Evolutionary conservation across 2,888 invertebrate species (phyloP).

Genomic region (Seira sanloemensis): DNA sequence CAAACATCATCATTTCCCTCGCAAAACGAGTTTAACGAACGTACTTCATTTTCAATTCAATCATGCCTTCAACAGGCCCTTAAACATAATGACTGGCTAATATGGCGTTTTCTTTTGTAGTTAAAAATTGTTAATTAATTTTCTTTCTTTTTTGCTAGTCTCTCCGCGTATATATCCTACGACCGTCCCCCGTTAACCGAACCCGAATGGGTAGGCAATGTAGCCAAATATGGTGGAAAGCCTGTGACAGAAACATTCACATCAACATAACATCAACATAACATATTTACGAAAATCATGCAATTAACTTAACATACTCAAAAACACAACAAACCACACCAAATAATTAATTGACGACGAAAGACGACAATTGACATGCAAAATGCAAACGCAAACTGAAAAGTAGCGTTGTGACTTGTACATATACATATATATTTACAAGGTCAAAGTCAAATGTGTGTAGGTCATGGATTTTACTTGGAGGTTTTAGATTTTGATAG

Average conservation of each 20-base stretch:
- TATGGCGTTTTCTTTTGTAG: slow-evolving; percentile 4
- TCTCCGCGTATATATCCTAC: not conserved
- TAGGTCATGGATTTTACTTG: too few relatives aligned
- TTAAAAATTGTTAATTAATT: too few relatives aligned
- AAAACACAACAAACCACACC: not conserved
- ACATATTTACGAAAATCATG: slow-evolving; percentile 22
- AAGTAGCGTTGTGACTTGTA: not conserved
- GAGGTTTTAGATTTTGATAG: too few relatives aligned
- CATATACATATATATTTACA: not conserved
- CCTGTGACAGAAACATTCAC: slow-evolving; percentile 58
- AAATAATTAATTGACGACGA: too few relatives aligned
- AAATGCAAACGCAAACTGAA: not conserved
- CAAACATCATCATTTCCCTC: too few relatives aligned
- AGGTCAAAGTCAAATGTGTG: not conserved
- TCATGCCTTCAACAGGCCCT: too few relatives aligned
- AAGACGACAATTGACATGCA: slow-evolving; percentile 23
- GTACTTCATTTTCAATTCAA: too few relatives aligned
- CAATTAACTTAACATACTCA: not conserved
- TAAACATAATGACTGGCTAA: slow-evolving; percentile 4
- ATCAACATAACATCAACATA: slow-evolving; percentile 20
- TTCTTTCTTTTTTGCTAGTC: too few relatives aligned
- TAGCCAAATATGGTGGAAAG: slow-evolving; percentile 71
- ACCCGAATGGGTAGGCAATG: slow-evolving; percentile 72
- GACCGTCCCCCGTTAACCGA: slow-evolving; percentile 65
- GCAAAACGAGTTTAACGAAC: too few relatives aligned